A percentile compares a stretch with the other conserved stretches of the same genome.
Evolutionary conservation across 1,140 invertebrate genomes (phyloP).

Genomic region (Portunus trituberculatus): DNA sequence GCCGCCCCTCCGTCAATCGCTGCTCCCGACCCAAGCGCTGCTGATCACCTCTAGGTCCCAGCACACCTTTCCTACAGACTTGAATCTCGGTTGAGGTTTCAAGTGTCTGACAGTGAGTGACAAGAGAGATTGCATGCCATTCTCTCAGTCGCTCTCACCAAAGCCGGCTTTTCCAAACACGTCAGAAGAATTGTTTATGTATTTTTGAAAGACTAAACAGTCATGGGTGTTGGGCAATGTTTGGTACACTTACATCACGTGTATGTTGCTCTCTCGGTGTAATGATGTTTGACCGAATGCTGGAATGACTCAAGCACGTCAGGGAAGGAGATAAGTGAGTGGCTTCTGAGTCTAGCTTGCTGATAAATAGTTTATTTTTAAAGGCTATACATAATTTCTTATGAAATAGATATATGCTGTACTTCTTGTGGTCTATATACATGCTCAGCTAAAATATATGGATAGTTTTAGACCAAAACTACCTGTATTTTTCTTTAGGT

Average conservation of each 20-base stretch:
- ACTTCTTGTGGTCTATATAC: conserved; percentile 11
- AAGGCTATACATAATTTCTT: conserved; percentile 11
- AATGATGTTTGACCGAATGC: neutral
- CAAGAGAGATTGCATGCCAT: neutral
- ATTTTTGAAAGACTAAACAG: neutral
- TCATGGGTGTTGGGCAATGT: neutral
- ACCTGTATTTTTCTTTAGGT: neutral
- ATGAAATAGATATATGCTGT: conserved; percentile 5
- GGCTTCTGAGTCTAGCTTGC: neutral
- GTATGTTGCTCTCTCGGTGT: neutral
- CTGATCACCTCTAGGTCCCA: neutral
- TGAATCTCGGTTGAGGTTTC: neutral
- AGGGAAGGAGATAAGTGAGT: neutral
- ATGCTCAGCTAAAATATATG: conserved; percentile 23
- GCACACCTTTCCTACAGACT: neutral
- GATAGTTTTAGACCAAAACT: neutral
- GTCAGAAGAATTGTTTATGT: neutral
- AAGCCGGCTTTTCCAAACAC: neutral
- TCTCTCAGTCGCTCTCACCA: neutral
- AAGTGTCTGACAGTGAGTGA: neutral
- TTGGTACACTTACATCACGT: neutral
- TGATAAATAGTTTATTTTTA: conserved; percentile 17
- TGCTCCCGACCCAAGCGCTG: too few relatives aligned
- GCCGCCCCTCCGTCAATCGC: neutral
- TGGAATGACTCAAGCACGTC: neutral